Percentiles rank a stretch among this genome's conserved stretches.
Evolutionary conservation across 2,113 vertebrate species (phyloP).

Genomic region (Paedocypris sp.): DNA sequence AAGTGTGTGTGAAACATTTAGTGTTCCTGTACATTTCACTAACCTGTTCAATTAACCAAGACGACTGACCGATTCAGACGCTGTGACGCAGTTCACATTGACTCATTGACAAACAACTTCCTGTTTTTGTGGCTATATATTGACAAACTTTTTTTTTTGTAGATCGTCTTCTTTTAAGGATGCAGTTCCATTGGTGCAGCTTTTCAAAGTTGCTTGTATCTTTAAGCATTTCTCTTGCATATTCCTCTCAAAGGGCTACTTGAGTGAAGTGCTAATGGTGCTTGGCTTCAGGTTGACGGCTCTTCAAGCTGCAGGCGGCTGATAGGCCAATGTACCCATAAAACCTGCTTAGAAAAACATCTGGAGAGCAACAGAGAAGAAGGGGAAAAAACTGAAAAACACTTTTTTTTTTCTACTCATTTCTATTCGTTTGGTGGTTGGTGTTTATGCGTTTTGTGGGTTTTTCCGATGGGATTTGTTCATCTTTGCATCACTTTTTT

Average conservation of each 20-base stretch:
- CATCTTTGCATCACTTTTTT: too few relatives aligned
- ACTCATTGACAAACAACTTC: too few relatives aligned
- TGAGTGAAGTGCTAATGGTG: not conserved
- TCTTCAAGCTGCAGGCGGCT: conserved; percentile 26
- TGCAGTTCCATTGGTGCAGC: not conserved
- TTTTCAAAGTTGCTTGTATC: not conserved
- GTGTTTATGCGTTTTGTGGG: not conserved
- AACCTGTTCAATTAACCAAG: too few relatives aligned
- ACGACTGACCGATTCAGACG: too few relatives aligned
- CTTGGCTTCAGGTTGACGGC: not conserved
- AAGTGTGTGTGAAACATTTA: too few relatives aligned
- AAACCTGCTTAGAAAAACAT: not conserved
- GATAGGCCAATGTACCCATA: conserved; percentile 14
- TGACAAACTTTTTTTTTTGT: not conserved
- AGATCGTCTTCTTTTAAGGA: not conserved
- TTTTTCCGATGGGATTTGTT: too few relatives aligned
- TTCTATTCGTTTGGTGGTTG: not conserved
- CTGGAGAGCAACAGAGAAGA: not conserved
- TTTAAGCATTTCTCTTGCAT: not conserved
- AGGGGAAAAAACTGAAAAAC: not conserved
- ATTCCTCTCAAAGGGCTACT: not conserved
- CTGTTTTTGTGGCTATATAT: not conserved
- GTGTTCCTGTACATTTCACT: too few relatives aligned
- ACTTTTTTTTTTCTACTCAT: too few relatives aligned
- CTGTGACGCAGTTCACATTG: too few relatives aligned